A percentile compares a stretch with the other conserved stretches of the same genome.
These are phyloP conservation scores for Gallinago stenura DNA, from an alignment of 2,797 vertebrate species.

Conservation along the genomic window DNA sequence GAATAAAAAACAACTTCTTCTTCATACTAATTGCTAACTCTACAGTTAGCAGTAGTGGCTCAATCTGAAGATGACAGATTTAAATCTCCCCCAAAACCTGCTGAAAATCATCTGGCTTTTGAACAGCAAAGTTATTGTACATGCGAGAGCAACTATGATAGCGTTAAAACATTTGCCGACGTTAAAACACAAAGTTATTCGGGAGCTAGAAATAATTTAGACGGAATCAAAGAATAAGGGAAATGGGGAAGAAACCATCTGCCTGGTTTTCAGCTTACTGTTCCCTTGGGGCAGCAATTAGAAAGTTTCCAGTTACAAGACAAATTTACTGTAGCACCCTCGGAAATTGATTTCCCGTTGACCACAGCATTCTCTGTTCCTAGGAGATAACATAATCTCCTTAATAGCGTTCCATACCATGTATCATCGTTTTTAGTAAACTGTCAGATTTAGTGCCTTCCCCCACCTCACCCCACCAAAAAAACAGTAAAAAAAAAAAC, in stretches of 20 bases:
- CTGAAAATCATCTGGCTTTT: not conserved
- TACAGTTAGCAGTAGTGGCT: not conserved
- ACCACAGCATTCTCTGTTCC: constrained; percentile 1
- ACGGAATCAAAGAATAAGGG: not conserved
- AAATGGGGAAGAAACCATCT: not conserved
- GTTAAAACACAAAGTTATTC: not conserved
- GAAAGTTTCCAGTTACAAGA: constrained; percentile 37
- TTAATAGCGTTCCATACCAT: not conserved
- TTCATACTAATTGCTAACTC: not conserved
- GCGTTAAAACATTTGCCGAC: not conserved
- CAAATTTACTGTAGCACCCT: constrained; percentile 14
- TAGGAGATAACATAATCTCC: constrained; percentile 32
- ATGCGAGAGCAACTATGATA: not conserved
- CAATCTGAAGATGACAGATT: not conserved
- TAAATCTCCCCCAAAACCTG: not conserved
- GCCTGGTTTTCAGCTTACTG: not conserved
- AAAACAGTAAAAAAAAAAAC: not conserved
- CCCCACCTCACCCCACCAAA: not conserved
- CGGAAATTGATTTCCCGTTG: constrained; percentile 24
- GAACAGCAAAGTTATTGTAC: not conserved
- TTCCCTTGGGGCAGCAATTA: constrained; percentile 5
- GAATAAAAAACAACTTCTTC: not conserved
- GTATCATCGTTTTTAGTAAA: not conserved
- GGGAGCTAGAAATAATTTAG: not conserved
- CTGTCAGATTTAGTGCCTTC: not conserved